A percentile compares a stretch with the other conserved stretches of the same genome.
These are phyloP conservation scores for Phrynosoma blainvillii DNA, from an alignment of 2,113 vertebrate genomes.

Conservation along the genomic window DNA sequence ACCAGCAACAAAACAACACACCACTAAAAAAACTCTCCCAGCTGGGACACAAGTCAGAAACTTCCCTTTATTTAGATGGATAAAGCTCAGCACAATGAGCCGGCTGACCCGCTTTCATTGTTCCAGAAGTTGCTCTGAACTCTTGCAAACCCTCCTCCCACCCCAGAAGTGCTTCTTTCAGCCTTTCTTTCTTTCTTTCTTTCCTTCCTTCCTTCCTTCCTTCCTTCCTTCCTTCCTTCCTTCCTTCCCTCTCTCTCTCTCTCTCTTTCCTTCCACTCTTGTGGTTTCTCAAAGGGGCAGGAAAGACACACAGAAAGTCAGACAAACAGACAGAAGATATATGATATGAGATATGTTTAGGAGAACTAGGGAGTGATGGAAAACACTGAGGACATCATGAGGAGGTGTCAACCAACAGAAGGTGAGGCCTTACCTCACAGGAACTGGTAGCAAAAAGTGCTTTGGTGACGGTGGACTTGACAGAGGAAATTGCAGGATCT, in stretches of 20 bases:
- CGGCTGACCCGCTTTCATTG: constrained; percentile 4
- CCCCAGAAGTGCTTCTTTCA: neutral
- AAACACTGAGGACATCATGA: neutral
- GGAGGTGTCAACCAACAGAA: neutral
- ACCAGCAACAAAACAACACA: neutral
- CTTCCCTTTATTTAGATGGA: constrained; percentile 80
- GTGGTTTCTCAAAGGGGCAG: neutral
- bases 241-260: neutral
- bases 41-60: constrained; percentile 76
- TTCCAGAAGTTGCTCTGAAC: neutral
- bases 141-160: constrained; percentile 29
- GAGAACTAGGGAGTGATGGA: neutral
- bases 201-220: too few species aligned
- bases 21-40: constrained; percentile 48
- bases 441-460: accelerated
- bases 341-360: neutral
- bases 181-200: too few species aligned
- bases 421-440: accelerated
- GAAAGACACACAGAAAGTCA: neutral
- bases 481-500: neutral
- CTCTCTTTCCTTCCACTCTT: neutral
- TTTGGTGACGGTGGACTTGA: neutral
- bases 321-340: neutral
- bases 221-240: neutral
- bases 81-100: constrained; percentile 37